phyloP scores from a whole-genome alignment of 1,140 invertebrate genomes.

The Cephus cinctus region DNA sequence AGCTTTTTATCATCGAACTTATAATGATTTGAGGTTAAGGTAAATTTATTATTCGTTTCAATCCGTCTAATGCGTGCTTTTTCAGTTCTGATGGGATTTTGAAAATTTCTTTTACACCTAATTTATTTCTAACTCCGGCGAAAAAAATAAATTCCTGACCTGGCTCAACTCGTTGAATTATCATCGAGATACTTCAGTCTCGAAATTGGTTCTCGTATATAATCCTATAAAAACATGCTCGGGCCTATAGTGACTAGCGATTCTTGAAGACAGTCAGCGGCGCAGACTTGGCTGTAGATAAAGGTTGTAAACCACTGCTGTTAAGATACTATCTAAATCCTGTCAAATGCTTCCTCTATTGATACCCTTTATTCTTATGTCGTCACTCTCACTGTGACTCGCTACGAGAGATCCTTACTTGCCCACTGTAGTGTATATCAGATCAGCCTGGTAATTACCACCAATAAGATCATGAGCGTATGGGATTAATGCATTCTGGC shows the following conservation, averaged over 20 bases:
- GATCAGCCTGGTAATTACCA: constrained; percentile 7
- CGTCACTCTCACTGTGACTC: constrained; percentile 33
- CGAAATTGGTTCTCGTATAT: constrained; percentile 5
- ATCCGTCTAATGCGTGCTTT: too few species aligned
- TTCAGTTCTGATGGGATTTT: too few species aligned
- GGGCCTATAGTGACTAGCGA: constrained; percentile 23
- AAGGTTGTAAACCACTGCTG: constrained; percentile 45
- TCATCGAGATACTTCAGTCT: neutral
- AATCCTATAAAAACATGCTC: constrained; percentile 5
- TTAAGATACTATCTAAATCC: constrained; percentile 50
- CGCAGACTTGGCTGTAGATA: constrained; percentile 18
- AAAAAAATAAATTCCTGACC: constrained; percentile 1
- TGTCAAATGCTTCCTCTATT: constrained; percentile 42
- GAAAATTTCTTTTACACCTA: too few species aligned
- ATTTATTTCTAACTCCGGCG: too few species aligned
- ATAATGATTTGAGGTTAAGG: too few species aligned
- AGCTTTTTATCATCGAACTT: too few species aligned
- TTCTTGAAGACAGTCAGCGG: constrained; percentile 11
- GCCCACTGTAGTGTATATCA: neutral
- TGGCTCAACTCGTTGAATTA: neutral
- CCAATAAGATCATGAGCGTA: neutral
- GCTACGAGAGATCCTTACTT: constrained; percentile 1
- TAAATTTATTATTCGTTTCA: too few species aligned
- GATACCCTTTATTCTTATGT: constrained; percentile 46
- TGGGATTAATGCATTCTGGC: constrained; percentile 2